phyloP scores from a whole-genome alignment of 23 tunicate species.

The Halocynthia roretzi region DNA sequence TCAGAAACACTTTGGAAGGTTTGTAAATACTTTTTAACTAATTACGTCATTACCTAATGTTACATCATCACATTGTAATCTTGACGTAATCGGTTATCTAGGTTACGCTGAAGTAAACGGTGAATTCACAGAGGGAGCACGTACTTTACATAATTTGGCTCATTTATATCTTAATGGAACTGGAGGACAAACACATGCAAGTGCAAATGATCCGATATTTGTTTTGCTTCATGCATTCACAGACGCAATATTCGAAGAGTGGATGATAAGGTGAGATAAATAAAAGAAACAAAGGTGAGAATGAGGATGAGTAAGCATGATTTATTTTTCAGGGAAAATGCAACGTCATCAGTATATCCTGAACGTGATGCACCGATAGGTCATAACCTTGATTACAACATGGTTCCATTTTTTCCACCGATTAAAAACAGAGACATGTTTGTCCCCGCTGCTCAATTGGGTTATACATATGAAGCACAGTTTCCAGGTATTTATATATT shows the following conservation, averaged over 20 bases:
- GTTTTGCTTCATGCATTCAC: slow-evolving; percentile 76
- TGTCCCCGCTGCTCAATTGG: slow-evolving; percentile 54
- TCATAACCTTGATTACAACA: slow-evolving; percentile 78
- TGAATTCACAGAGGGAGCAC: slow-evolving; percentile 65
- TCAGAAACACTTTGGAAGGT: slow-evolving; percentile 76
- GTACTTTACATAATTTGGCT: slow-evolving; percentile 76
- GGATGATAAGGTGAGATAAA: slow-evolving; percentile 63
- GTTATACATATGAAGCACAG: slow-evolving; percentile 64
- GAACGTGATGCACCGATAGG: slow-evolving; percentile 72
- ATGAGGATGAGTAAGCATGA: background rate
- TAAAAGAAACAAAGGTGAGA: background rate
- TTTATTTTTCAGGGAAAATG: slow-evolving; percentile 32
- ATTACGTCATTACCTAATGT: background rate
- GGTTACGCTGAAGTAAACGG: slow-evolving; percentile 71
- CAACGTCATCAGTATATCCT: slow-evolving; percentile 47
- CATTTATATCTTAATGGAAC: slow-evolving; percentile 87
- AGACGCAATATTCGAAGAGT: slow-evolving; percentile 87
- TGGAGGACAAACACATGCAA: slow-evolving; percentile 80
- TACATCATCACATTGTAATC: background rate
- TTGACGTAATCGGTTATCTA: background rate
- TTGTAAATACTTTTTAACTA: background rate
- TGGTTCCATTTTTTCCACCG: slow-evolving; percentile 90
- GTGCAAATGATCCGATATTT: slow-evolving; percentile 84
- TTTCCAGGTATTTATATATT: slow-evolving; percentile 48
- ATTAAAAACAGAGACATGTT: slow-evolving; percentile 77